Evolutionary conservation across 2,888 invertebrate species (phyloP).

Genomic region (Alcis repandata): DNA sequence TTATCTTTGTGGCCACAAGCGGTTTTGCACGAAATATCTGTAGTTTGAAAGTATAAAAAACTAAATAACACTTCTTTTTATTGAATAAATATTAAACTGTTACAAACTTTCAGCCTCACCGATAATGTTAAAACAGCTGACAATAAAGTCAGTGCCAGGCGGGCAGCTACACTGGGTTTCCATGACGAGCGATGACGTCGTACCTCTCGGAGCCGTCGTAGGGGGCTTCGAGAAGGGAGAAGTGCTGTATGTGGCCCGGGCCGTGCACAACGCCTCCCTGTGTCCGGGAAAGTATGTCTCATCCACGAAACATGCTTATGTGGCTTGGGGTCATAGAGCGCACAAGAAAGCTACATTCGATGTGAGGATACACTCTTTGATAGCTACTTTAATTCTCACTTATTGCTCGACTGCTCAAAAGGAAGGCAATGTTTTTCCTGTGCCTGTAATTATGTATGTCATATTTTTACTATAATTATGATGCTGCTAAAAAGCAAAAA

Average conservation of each 20-base stretch:
- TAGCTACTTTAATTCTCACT: no score
- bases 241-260: conserved; percentile 35
- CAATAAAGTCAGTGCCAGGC: background rate
- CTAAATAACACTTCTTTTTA: background rate
- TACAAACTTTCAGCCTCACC: conserved; percentile 21
- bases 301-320: conserved; percentile 24
- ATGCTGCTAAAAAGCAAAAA: no score
- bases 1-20: conserved; percentile 3
- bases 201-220: conserved; percentile 31
- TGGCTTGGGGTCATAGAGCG: conserved; percentile 33
- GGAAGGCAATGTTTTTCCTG: no score
- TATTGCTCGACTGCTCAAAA: no score
- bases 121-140: background rate
- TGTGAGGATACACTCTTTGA: conserved; percentile 32
- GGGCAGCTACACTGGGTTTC: conserved; percentile 33
- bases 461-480: no score
- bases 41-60: background rate
- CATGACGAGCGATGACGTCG: conserved; percentile 1
- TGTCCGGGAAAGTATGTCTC: conserved; percentile 45
- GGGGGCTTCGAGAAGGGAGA: conserved; percentile 41
- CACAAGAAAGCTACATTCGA: conserved; percentile 32
- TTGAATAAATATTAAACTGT: background rate
- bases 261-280: conserved; percentile 28
- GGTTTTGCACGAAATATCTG: background rate
- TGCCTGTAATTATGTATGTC: no score